Evolutionary conservation across 2,888 invertebrate genomes (phyloP), one percentile per base, ranked within the genome.

Genomic region (Caenorhabditis wallacei): DNA sequence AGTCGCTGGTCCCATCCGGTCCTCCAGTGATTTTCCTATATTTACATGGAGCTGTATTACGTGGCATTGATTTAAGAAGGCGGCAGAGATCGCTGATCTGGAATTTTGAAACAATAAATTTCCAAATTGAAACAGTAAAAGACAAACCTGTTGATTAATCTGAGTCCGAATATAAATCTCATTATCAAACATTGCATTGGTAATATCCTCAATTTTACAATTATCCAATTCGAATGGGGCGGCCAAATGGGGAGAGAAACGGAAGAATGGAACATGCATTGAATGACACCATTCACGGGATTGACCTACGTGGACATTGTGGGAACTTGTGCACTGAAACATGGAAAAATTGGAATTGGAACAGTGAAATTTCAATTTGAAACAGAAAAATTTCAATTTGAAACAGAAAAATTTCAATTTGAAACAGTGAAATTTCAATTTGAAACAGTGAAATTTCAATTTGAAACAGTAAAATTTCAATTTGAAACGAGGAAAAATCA

Each of bases 211-310:
- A 5, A 82, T 56, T 37, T 94, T 94, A 78, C 95, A 95, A 92
- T 97, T 97, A 93, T 99, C 97, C 95, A 99, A 95, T 0, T 94
- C 94, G 57, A 97, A 94, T 90, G 97, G 96, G 85, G 94, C 94
- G 0, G 96, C 95, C 91, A 98, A 94, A 90, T 95, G 95, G 0
- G 98, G 98, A 90, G 95, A 95, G 91, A 96, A 95, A 16, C 94
- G 92, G 89, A 93, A 94, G 93, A 95, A 98, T 0, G 97, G 97
- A 40, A 96, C 95, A 63, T 96, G 95, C 63, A 95, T 93, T 90
- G 95, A 95, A 59, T 95, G 95, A 92, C 97, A 97, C 97, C 97
- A 97, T 2, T 96, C 96, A 69, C 96, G 94, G 1, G 97, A 96
- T 40, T 98, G 94, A 92, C 97, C 97, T 13, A 97, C 96, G 18